These are phyloP conservation scores for Cyprinodon variegatus DNA, from an alignment of 2,113 vertebrate genomes.

Conservation along the genomic window DNA sequence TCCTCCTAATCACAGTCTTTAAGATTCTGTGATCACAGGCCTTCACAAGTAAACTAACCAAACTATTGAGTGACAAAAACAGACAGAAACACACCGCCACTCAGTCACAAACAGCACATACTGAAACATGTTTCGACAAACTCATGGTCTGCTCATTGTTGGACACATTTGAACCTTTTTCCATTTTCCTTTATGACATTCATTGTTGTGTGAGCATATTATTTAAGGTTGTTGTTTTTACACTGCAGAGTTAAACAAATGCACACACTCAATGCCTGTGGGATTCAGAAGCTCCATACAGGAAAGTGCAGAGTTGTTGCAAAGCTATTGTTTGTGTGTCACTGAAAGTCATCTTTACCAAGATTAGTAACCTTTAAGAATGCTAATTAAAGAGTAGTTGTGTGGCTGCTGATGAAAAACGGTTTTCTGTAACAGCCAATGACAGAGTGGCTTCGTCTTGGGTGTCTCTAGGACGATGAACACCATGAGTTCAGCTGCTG, in stretches of 20 bases:
- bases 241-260: conserved; percentile 13
- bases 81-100: conserved; percentile 25
- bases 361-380: conserved; percentile 66
- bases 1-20: conserved; percentile 71
- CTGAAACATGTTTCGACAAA: conserved; percentile 9
- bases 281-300: conserved; percentile 19
- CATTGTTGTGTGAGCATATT: background rate
- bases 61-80: conserved; percentile 42
- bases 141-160: background rate
- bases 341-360: conserved; percentile 43
- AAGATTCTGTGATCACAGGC: conserved; percentile 64
- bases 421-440: conserved; percentile 51
- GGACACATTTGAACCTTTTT: background rate
- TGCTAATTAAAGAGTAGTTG: conserved; percentile 69
- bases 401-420: conserved; percentile 56
- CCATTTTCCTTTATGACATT: background rate
- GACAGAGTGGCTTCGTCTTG: conserved; percentile 52
- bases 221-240: conserved; percentile 19
- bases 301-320: background rate
- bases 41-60: conserved; percentile 32
- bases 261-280: background rate
- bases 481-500: conserved; percentile 23
- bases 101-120: conserved; percentile 20
- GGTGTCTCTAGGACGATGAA: conserved; percentile 59
- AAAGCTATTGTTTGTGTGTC: conserved; percentile 35